Conservation (phyloP, 2,888 invertebrate species). For the Nephrocerus scutellatus region DNA sequence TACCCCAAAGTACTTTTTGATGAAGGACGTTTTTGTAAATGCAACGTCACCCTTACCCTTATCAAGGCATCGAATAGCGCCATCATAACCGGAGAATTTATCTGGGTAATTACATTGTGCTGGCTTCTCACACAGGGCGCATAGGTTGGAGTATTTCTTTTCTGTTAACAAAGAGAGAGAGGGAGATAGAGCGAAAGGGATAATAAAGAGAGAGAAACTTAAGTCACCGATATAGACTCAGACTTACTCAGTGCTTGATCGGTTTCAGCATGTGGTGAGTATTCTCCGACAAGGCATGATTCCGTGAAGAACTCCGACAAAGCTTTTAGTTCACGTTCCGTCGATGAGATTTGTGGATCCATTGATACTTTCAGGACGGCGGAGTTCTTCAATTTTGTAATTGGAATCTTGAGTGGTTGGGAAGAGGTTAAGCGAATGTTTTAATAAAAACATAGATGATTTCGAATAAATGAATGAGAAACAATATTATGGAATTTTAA, state of each 20-base stretch:
- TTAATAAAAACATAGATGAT: too few species aligned
- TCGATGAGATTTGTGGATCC: slow-evolving; percentile 42
- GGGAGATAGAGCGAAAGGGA: too few species aligned
- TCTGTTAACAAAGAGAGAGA: slow-evolving; percentile 50
- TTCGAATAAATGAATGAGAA: neutral
- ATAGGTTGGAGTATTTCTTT: slow-evolving; percentile 68
- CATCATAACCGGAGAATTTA: slow-evolving; percentile 77
- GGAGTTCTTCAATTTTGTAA: slow-evolving; percentile 69
- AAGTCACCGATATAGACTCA: slow-evolving; percentile 4
- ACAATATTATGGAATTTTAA: too few species aligned
- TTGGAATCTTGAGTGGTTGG: slow-evolving; percentile 52
- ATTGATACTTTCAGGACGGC: slow-evolving; percentile 46
- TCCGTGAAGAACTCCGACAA: slow-evolving; percentile 71
- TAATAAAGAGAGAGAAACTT: neutral
- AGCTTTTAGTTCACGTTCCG: slow-evolving; percentile 74
- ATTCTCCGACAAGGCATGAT: slow-evolving; percentile 80
- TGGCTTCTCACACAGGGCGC: slow-evolving; percentile 70
- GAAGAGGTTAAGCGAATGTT: too few species aligned
- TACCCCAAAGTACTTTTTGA: slow-evolving; percentile 72
- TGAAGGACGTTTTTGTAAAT: slow-evolving; percentile 75
- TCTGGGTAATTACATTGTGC: slow-evolving; percentile 74
- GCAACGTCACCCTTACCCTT: slow-evolving; percentile 79
- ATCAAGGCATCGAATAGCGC: slow-evolving; percentile 73
- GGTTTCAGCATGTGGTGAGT: slow-evolving; percentile 69
- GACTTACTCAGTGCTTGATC: slow-evolving; percentile 61